Percentiles rank a stretch among this genome's conserved stretches.
Evolutionary conservation across 2,113 vertebrate genomes (phyloP).

Genomic region (Melospiza georgiana): DNA sequence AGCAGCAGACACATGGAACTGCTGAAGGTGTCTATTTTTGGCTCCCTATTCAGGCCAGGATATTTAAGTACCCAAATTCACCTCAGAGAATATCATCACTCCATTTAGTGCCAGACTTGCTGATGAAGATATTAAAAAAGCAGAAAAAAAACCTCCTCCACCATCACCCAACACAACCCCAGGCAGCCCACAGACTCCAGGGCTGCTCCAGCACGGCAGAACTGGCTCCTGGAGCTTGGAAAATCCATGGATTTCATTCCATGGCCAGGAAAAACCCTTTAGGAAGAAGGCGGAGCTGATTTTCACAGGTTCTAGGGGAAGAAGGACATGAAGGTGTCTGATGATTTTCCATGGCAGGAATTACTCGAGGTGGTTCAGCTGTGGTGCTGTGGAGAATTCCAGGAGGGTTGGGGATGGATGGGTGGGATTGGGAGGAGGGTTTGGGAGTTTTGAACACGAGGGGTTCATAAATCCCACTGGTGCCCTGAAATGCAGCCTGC

Average conservation of each 20-base stretch:
- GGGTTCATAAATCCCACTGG: rapidly evolving
- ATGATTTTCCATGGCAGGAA: neutral
- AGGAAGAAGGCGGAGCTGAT: rapidly evolving
- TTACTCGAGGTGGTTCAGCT: neutral
- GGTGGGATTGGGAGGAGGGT: neutral
- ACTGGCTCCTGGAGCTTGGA: neutral
- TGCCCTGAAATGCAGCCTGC: rapidly evolving
- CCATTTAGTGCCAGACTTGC: constrained; percentile 16
- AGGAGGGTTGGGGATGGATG: neutral
- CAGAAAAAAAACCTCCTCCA: neutral
- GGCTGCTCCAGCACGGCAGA: neutral
- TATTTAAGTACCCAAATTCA: constrained; percentile 37
- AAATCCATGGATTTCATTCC: neutral
- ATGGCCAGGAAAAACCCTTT: neutral
- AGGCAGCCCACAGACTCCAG: neutral
- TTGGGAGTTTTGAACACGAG: rapidly evolving
- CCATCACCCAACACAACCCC: neutral
- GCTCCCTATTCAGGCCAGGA: constrained; percentile 42
- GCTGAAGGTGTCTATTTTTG: constrained; percentile 45
- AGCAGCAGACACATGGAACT: neutral
- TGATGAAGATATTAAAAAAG: constrained; percentile 9
- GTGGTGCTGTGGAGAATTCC: neutral
- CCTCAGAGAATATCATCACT: constrained; percentile 18
- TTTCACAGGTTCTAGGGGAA: neutral
- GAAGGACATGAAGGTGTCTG: neutral